Percentiles rank a stretch among this genome's conserved stretches.
Evolutionary conservation across 2,888 invertebrate genomes (phyloP).

Genomic region (Pheosia tremula): DNA sequence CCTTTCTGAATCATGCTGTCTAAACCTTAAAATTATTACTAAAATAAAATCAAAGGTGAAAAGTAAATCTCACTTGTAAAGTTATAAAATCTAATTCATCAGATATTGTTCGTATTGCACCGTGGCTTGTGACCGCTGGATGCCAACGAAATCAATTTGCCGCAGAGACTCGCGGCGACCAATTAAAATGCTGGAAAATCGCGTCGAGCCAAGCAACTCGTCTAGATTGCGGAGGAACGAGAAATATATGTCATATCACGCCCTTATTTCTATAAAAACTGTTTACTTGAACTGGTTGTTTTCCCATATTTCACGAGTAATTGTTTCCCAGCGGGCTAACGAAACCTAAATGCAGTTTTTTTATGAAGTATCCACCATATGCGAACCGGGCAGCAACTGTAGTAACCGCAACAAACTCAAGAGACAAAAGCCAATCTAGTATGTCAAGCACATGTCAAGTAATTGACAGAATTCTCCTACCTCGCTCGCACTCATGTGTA

Average conservation of each 20-base stretch:
- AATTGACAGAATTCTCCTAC: slow-evolving; percentile 28
- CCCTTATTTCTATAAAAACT: too few relatives aligned
- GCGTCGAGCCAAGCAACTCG: neutral
- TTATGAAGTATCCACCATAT: slow-evolving; percentile 3
- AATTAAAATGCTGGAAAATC: slow-evolving; percentile 31
- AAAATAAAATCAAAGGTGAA: too few relatives aligned
- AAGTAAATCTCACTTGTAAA: too few relatives aligned
- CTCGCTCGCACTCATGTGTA: slow-evolving; percentile 8
- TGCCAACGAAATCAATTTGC: slow-evolving; percentile 31
- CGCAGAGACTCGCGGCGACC: slow-evolving; percentile 33
- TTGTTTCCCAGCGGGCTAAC: too few relatives aligned
- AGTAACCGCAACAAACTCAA: slow-evolving; percentile 19
- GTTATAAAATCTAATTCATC: too few relatives aligned
- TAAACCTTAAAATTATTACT: too few relatives aligned
- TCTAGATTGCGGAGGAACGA: neutral
- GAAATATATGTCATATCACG: too few relatives aligned
- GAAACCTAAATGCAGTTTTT: too few relatives aligned
- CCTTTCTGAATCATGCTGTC: too few relatives aligned
- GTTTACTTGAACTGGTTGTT: too few relatives aligned
- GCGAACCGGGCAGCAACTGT: slow-evolving; percentile 8
- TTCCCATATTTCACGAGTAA: too few relatives aligned
- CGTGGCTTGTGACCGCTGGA: neutral
- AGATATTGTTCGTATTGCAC: slow-evolving; percentile 9
- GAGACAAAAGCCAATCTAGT: slow-evolving; percentile 42
- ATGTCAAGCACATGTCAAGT: slow-evolving; percentile 22